Evolutionary conservation across 2,888 invertebrate species (phyloP).

Genomic region (Colostygia pectinataria): DNA sequence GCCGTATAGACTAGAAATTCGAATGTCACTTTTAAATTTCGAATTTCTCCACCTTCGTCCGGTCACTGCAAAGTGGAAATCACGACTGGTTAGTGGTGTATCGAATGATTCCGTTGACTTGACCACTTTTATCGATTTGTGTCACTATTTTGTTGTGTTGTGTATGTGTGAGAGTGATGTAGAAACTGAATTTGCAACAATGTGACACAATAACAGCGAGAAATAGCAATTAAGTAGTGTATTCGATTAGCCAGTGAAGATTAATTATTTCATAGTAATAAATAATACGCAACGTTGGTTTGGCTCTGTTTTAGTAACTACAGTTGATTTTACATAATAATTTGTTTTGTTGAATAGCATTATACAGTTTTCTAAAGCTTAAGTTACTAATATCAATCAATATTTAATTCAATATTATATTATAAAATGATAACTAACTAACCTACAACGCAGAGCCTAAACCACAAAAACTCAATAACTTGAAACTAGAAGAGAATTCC

Average conservation of each 20-base stretch:
- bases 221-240: not conserved
- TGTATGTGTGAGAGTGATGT: slow-evolving; percentile 49
- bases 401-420: no score
- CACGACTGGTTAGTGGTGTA: slow-evolving; percentile 74
- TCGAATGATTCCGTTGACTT: slow-evolving; percentile 57
- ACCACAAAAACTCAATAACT: no score
- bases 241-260: not conserved
- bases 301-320: no score
- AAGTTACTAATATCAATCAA: no score
- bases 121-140: slow-evolving; percentile 62
- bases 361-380: no score
- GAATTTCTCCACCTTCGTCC: slow-evolving; percentile 78
- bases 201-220: slow-evolving; percentile 12
- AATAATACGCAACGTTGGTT: no score
- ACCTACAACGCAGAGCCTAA: no score
- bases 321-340: no score
- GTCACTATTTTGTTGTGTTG: slow-evolving; percentile 61
- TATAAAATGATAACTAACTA: no score
- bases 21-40: slow-evolving; percentile 69
- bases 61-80: slow-evolving; percentile 81
- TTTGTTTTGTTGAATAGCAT: no score
- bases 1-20: slow-evolving; percentile 43
- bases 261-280: not conserved
- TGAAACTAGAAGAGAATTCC: no score
- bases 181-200: slow-evolving; percentile 35